Percentiles rank a stretch among this genome's conserved stretches.
These are phyloP conservation scores for Orbicella faveolata DNA, from an alignment of 64 coral and sea anemone species.

Conservation along the genomic window DNA sequence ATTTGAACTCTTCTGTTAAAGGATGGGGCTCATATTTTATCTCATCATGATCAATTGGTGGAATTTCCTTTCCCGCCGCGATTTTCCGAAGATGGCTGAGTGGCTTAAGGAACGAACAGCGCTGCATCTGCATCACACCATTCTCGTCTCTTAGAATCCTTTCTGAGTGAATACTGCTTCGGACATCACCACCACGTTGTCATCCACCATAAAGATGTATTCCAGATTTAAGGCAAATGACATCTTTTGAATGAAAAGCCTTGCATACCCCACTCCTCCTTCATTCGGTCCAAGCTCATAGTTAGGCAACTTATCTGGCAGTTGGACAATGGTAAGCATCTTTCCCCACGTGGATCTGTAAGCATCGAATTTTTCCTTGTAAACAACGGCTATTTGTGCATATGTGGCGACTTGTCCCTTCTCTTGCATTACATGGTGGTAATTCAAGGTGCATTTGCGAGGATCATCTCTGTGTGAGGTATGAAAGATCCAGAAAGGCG, in stretches of 20 bases:
- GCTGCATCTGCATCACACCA: slow-evolving; percentile 4
- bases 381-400: slow-evolving; percentile 36
- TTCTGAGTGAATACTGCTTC: neutral
- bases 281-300: neutral
- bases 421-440: slow-evolving; percentile 44
- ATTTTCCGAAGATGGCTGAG: slow-evolving; percentile 17
- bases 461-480: slow-evolving; percentile 59
- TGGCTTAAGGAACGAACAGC: slow-evolving; percentile 16
- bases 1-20: neutral
- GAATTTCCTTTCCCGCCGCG: neutral
- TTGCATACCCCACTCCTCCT: slow-evolving; percentile 59
- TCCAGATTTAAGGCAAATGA: slow-evolving; percentile 34
- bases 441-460: slow-evolving; percentile 46
- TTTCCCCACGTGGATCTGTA: slow-evolving; percentile 44
- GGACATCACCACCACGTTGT: neutral
- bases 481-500: slow-evolving; percentile 52
- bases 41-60: neutral
- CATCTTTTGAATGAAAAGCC: slow-evolving; percentile 59
- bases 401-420: neutral
- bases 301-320: slow-evolving; percentile 41
- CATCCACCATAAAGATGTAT: slow-evolving; percentile 52
- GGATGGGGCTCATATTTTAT: neutral
- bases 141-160: slow-evolving; percentile 3
- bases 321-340: slow-evolving; percentile 42
- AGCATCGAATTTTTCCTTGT: neutral